These are phyloP conservation scores for Pristionchus arcanus DNA, from an alignment of 2,888 invertebrate genomes.

Conservation along the genomic window DNA sequence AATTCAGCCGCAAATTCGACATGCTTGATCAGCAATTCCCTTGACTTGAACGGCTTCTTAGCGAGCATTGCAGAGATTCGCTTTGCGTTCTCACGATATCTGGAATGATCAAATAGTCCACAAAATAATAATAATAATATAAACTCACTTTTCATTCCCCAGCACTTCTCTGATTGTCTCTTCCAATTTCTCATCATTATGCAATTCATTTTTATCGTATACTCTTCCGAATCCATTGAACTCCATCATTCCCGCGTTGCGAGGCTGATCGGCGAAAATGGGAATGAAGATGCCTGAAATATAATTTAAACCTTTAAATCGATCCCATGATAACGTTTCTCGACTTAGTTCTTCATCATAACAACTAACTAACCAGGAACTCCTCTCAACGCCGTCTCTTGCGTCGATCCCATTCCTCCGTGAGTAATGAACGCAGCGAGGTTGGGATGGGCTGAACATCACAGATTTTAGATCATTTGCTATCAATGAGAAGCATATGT, in stretches of 20 bases:
- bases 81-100: slow-evolving; percentile 6
- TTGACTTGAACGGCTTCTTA: slow-evolving; percentile 5
- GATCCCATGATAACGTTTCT: no score
- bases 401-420: slow-evolving; percentile 45
- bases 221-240: slow-evolving; percentile 20
- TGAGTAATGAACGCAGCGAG: slow-evolving; percentile 33
- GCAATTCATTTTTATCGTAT: not conserved
- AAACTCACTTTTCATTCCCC: not conserved
- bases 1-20: slow-evolving; percentile 45
- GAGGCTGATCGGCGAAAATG: slow-evolving; percentile 37
- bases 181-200: slow-evolving; percentile 32
- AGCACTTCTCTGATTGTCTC: not conserved
- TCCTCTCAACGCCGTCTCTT: slow-evolving; percentile 45
- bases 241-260: slow-evolving; percentile 50
- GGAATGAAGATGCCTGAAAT: slow-evolving; percentile 35
- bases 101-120: no score
- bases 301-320: no score
- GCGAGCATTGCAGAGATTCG: slow-evolving; percentile 32
- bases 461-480: not conserved
- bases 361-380: slow-evolving; percentile 17
- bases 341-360: no score
- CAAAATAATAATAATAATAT: not conserved
- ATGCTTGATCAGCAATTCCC: slow-evolving; percentile 20
- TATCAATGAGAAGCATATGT: not conserved
- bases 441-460: slow-evolving; percentile 11